Base-by-base conservation (phyloP, 2,888 invertebrate genomes). In the Alloplasta piceator region DNA sequence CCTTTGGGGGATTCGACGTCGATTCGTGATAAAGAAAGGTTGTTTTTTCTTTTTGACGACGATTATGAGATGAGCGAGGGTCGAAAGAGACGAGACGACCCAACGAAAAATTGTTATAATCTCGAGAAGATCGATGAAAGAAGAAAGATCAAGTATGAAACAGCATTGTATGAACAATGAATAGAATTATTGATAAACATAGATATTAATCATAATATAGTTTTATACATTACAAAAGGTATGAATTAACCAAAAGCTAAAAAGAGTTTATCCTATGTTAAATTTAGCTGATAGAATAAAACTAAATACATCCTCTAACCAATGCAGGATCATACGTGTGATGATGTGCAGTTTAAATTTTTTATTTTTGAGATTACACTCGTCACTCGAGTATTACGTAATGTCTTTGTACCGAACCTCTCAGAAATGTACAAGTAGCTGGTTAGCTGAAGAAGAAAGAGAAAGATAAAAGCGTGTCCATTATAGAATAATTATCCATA, bases 181-280 rank as follows among this genome's bases (percentile, higher is more conserved):
- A 56, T 70, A 73, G 46, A 68, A 52, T 66, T 60, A 67, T 64
- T 50, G 46, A 75, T 78, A 80, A 60, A 72, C 74, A 80, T 83
- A 80, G 75, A 78, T 83, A 68, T 68, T 77, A 70, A 81, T 72
- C 64, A 77, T 82, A 56, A 78, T 80, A 83, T 83, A 83, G 82
- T 83, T 83, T 83, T 83, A 78, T 83, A 83, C 78, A 75, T 80
- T 74, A 78, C 61, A 36, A 63, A 61, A 78, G 58, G 73, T 75
- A 78, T 26, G 26, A 78, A 75, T 76, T 72, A 81, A 63, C 67
- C 71, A 68, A 68, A 58, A 52, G 64, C 46, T 12, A 73, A 63
- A 56, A 71, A 78, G 78, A 75, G 63, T 78, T 70, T 78, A 78
- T 78, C 78, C 56, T 78, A 61, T 58, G 73, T 78, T 82, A 71